Evolutionary conservation across 2,113 vertebrate species (phyloP).

Genomic region (Gobio gobio): DNA sequence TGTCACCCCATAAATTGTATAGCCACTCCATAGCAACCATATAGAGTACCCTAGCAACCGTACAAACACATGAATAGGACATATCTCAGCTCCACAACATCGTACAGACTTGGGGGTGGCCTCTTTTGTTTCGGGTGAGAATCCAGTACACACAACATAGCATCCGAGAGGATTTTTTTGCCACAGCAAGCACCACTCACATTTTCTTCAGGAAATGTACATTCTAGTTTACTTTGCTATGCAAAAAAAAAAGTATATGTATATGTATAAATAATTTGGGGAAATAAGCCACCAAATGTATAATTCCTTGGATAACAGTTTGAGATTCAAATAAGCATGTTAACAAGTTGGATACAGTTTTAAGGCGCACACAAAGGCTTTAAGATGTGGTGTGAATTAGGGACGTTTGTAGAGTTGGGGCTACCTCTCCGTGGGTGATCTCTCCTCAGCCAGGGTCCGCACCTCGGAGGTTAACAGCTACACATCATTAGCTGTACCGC

Average conservation of each 20-base stretch:
- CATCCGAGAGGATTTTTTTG: no score
- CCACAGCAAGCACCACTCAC: no score
- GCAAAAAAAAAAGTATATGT: slow-evolving; percentile 21
- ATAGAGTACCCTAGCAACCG: no score
- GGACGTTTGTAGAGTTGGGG: slow-evolving; percentile 1
- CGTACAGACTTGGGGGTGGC: no score
- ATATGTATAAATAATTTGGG: slow-evolving; percentile 2
- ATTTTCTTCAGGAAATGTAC: no score
- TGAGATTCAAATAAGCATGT: slow-evolving; percentile 21
- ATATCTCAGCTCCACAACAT: no score
- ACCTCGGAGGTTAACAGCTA: slow-evolving; percentile 56
- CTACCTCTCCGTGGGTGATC: slow-evolving; percentile 49
- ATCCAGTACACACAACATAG: no score
- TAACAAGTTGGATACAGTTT: slow-evolving; percentile 23
- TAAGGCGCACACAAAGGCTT: slow-evolving; percentile 10
- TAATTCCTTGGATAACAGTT: slow-evolving; percentile 11
- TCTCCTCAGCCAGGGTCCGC: slow-evolving; percentile 26
- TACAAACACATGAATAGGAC: no score
- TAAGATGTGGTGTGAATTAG: slow-evolving; percentile 20
- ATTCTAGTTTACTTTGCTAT: no score
- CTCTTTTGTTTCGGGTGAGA: no score
- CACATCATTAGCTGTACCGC: slow-evolving; percentile 68
- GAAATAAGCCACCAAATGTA: neutral
- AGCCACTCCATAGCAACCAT: no score
- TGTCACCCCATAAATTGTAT: no score